Conservation (phyloP, 1,140 invertebrate genomes). For the Coenobita brevimanus region DNA sequence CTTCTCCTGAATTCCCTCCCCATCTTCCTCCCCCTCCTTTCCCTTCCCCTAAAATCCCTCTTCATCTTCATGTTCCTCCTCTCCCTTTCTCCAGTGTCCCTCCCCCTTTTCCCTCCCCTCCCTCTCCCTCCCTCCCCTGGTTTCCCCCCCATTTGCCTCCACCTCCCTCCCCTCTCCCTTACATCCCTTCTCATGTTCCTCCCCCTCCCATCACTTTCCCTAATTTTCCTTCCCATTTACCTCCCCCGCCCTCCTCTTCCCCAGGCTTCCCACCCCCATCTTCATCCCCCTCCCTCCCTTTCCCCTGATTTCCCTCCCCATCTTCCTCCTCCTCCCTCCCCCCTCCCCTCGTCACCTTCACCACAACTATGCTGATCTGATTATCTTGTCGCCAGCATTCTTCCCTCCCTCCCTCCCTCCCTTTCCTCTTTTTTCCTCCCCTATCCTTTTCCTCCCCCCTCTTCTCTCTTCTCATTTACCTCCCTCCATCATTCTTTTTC, state of each 20-base stretch:
- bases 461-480: no score
- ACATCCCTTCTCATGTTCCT: no score
- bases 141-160: neutral
- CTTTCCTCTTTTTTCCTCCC: no score
- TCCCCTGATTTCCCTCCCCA: neutral
- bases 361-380: no score
- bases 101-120: neutral
- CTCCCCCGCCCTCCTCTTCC: neutral
- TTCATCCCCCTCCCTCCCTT: neutral
- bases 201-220: neutral
- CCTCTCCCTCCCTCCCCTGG: neutral
- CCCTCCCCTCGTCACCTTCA: no score
- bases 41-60: neutral
- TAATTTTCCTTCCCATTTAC: neutral
- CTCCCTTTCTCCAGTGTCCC: no score
- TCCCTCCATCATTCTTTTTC: no score
- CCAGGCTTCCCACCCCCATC: neutral
- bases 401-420: no score
- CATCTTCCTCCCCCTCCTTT: neutral
- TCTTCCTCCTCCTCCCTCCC: no score
- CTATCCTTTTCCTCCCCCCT: no score
- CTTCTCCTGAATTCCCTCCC: neutral
- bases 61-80: neutral
- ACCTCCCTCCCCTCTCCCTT: neutral
- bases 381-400: no score